A percentile compares a stretch with the other conserved stretches of the same genome.
Evolutionary conservation across 1,140 invertebrate genomes (phyloP).

Genomic region (Lepidurus packardi): DNA sequence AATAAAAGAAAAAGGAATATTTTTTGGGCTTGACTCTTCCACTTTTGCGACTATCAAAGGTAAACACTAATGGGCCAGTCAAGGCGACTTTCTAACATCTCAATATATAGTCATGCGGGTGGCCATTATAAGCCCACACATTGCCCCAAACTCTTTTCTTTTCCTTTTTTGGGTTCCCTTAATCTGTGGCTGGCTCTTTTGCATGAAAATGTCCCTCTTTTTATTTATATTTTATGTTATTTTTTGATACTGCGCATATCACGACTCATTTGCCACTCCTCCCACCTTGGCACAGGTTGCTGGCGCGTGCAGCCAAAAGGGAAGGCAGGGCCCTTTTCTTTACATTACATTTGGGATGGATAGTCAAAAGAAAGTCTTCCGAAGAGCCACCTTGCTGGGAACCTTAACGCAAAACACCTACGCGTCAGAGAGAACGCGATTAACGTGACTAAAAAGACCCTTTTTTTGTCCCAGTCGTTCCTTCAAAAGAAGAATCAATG

Average conservation of each 20-base stretch:
- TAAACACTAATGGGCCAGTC: conserved; percentile 10
- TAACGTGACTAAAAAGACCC: neutral
- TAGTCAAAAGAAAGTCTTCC: neutral
- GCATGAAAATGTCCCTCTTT: neutral
- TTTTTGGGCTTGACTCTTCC: neutral
- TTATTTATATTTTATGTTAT: no score
- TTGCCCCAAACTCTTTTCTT: conserved; percentile 6
- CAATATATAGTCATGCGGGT: conserved; percentile 21
- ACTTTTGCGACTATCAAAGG: conserved; percentile 2
- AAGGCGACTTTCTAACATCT: conserved; percentile 10
- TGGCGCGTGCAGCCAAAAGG: neutral
- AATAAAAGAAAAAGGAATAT: no score
- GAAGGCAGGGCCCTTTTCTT: conserved; percentile 13
- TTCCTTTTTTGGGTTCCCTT: neutral
- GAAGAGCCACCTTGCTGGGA: neutral
- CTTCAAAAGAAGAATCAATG: neutral
- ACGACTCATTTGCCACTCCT: conserved; percentile 15
- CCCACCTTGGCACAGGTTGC: conserved; percentile 17
- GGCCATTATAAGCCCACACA: conserved; percentile 21
- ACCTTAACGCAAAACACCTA: neutral
- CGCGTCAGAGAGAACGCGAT: neutral
- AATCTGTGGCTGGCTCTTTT: neutral
- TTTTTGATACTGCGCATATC: neutral
- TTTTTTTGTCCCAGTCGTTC: neutral
- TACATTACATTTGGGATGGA: conserved; percentile 8